Evolutionary conservation across 2,797 vertebrate genomes (phyloP).

Genomic region (Amblyopsis hoosieri): DNA sequence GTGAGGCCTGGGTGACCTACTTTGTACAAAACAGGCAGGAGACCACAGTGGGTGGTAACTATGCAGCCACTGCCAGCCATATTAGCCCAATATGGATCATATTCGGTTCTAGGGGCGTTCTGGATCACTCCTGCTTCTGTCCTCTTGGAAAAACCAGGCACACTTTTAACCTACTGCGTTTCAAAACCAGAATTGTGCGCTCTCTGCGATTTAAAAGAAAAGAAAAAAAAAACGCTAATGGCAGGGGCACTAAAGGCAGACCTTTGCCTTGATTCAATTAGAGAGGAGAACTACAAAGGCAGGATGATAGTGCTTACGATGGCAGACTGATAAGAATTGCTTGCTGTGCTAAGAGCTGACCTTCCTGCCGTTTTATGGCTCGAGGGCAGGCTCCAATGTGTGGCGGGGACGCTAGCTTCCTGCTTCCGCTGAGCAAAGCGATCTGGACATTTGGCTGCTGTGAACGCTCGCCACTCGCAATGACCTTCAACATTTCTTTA

Average conservation of each 20-base stretch:
- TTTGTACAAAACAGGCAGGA: constrained; percentile 1
- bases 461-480: constrained; percentile 10
- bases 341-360: constrained; percentile 7
- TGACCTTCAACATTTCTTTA: constrained; percentile 32
- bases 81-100: background rate
- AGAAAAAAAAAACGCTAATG: background rate
- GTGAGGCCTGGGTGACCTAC: background rate
- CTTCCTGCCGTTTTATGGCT: constrained; percentile 17
- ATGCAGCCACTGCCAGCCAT: background rate
- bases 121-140: background rate
- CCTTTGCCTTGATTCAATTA: constrained; percentile 19
- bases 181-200: background rate
- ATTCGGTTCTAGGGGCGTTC: constrained; percentile 3
- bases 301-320: constrained; percentile 11
- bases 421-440: background rate
- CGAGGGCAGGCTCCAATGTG: constrained; percentile 7
- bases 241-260: constrained; percentile 13
- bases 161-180: background rate
- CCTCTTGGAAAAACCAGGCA: background rate
- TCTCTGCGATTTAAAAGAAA: background rate
- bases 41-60: constrained; percentile 15
- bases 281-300: constrained; percentile 20
- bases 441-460: constrained; percentile 3
- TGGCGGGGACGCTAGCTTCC: background rate
- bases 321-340: constrained; percentile 10